Evolutionary conservation across 2,888 invertebrate species (phyloP).

Genomic region (Loripinus fragilis): DNA sequence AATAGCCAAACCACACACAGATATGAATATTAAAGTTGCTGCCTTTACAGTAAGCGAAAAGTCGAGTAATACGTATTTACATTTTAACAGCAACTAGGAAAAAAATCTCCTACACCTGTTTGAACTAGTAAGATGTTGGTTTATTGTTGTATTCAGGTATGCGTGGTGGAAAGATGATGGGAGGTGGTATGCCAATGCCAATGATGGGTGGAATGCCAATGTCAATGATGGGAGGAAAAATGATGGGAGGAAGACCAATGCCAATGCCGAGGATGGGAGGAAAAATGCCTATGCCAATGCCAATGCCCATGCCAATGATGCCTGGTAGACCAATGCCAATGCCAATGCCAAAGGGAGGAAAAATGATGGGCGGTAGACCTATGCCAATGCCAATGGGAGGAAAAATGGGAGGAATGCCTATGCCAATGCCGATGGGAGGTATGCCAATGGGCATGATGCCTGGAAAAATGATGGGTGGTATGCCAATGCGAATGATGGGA

Average conservation of each 20-base stretch:
- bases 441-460: slow-evolving; percentile 30
- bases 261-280: slow-evolving; percentile 28
- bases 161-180: slow-evolving; percentile 19
- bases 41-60: too few species aligned
- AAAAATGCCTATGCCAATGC: background rate
- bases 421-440: slow-evolving; percentile 1
- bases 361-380: slow-evolving; percentile 35
- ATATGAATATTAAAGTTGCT: too few species aligned
- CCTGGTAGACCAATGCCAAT: slow-evolving; percentile 29
- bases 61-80: too few species aligned
- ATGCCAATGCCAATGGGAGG: slow-evolving; percentile 28
- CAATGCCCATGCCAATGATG: slow-evolving; percentile 3
- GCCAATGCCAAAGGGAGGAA: background rate
- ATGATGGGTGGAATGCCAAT: slow-evolving; percentile 1
- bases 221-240: slow-evolving; percentile 28
- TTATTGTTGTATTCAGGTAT: too few species aligned
- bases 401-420: background rate
- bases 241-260: slow-evolving; percentile 34
- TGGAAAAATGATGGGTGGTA: background rate
- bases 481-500: background rate
- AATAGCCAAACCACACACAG: too few species aligned
- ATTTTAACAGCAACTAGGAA: too few species aligned
- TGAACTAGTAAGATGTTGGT: too few species aligned
- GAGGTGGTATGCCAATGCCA: slow-evolving; percentile 28
- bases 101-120: too few species aligned